Evolutionary conservation across 2,888 invertebrate species (phyloP).

Genomic region (Ctenicera cuprea): DNA sequence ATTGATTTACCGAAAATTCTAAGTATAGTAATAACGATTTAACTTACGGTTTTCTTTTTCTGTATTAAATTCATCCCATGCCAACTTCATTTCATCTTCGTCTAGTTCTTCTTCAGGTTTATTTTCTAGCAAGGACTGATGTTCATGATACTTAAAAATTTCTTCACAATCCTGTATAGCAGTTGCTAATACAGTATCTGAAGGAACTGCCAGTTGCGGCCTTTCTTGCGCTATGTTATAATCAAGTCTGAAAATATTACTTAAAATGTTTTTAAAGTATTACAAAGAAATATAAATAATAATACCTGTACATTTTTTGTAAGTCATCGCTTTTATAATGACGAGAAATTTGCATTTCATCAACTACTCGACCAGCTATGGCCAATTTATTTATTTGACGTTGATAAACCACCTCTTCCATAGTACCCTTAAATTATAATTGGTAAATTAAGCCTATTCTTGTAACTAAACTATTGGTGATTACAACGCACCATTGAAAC

Average conservation of each 20-base stretch:
- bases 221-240: slow-evolving; percentile 66
- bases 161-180: slow-evolving; percentile 75
- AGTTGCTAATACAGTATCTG: slow-evolving; percentile 82
- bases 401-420: slow-evolving; percentile 95
- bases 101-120: slow-evolving; percentile 86
- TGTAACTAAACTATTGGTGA: slow-evolving; percentile 4
- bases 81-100: slow-evolving; percentile 89
- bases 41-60: slow-evolving; percentile 71
- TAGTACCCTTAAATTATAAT: slow-evolving; percentile 80
- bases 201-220: slow-evolving; percentile 79
- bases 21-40: background rate
- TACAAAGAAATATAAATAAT: slow-evolving; percentile 15
- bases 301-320: slow-evolving; percentile 85
- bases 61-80: slow-evolving; percentile 92
- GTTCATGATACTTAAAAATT: slow-evolving; percentile 81
- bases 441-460: too few species aligned
- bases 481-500: slow-evolving; percentile 79
- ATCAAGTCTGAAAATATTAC: slow-evolving; percentile 55
- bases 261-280: slow-evolving; percentile 63
- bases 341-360: slow-evolving; percentile 91
- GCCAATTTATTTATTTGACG: slow-evolving; percentile 91
- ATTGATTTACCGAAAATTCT: slow-evolving; percentile 87
- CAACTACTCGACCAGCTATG: slow-evolving; percentile 89
- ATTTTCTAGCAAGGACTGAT: slow-evolving; percentile 82
- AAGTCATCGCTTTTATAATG: slow-evolving; percentile 91